Conservation (phyloP, 2,888 invertebrate species). For the Drosophila nr. perissopoda region DNA sequence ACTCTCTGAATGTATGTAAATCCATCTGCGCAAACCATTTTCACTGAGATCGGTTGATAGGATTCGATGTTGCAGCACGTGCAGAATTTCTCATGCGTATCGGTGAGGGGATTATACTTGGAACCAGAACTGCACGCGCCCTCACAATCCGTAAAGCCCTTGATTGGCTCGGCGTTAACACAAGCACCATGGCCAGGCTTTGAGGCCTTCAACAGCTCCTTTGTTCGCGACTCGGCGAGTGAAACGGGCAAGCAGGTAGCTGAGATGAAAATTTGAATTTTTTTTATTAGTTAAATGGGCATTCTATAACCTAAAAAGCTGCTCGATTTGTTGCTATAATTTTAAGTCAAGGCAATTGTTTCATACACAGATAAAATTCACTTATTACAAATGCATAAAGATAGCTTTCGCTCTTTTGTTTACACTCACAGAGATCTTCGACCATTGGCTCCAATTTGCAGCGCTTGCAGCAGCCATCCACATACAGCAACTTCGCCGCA, state of each 20-base stretch:
- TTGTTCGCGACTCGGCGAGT: slow-evolving; percentile 86
- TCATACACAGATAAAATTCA: too few relatives aligned
- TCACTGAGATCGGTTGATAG: slow-evolving; percentile 77
- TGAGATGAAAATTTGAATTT: slow-evolving; percentile 68
- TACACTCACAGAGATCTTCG: slow-evolving; percentile 68
- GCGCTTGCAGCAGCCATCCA: slow-evolving; percentile 89
- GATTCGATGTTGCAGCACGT: slow-evolving; percentile 87
- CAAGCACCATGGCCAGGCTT: slow-evolving; percentile 87
- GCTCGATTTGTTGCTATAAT: not conserved
- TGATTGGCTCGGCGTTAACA: slow-evolving; percentile 87
- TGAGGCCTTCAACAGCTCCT: slow-evolving; percentile 86
- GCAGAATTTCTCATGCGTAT: slow-evolving; percentile 87
- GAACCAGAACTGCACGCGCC: slow-evolving; percentile 90
- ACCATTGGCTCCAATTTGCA: slow-evolving; percentile 87
- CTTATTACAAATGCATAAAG: not conserved
- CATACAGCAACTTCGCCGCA: slow-evolving; percentile 85
- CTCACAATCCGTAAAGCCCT: slow-evolving; percentile 89
- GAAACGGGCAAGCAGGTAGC: slow-evolving; percentile 87
- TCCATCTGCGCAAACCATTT: slow-evolving; percentile 86
- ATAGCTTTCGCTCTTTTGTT: not conserved
- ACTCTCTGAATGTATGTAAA: slow-evolving; percentile 56
- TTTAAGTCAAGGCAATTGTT: not conserved
- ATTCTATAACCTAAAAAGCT: not conserved
- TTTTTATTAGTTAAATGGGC: not conserved
- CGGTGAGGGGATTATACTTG: slow-evolving; percentile 88